Evolutionary conservation across 2,113 vertebrate species (phyloP), one percentile per base, ranked within the genome.

Genomic region (Rhizomys pruinosus): DNA sequence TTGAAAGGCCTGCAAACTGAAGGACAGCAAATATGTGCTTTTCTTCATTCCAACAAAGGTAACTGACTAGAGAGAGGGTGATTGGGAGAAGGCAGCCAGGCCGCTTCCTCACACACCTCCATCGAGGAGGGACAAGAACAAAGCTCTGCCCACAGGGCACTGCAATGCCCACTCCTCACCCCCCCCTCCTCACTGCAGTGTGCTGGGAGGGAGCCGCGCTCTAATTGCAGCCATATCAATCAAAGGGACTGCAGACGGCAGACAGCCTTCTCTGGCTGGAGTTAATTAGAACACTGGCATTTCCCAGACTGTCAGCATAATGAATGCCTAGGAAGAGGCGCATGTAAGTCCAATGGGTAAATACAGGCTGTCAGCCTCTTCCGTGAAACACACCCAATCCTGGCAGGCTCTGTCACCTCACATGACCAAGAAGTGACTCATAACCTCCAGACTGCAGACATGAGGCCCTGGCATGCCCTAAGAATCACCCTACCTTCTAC

Each of bases 281-380:
- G 95, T 96, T 96, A 96, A 97, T 97, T 96, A 97, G 95, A 91
- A 94, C 71, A 11, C 95, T 96, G 96, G 93, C 96, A 96, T 93
- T 97, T 96, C 94, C 94, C 95, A 95, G 95, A 92, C 95, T 96
- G 95, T 90, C 97, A 92, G 95, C 95, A 84, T 89, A 95, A 93
- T 93, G 95, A 80, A 72, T 34, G 91, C 92, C 77, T 61, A 39
- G 90, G 95, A 96, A 90, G 94, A 72, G 72, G 86, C 76, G 89
- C 76, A 2, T 34, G 11, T 10, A 32, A 79, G 23, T 71, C 95
- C 95, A 63, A 25, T 55, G 95, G 90, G 89, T 94, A 96, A 96
- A 92, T 37, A 92, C 91, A 84, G 96, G 91, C 96, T 96, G 97
- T 87, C 97, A 92, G 92, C 7, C 81, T 55, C 76, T 90, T 84